A percentile compares a stretch with the other conserved stretches of the same genome.
Conservation (phyloP, 1,140 invertebrate species). For the Trinorchestia longiramus region DNA sequence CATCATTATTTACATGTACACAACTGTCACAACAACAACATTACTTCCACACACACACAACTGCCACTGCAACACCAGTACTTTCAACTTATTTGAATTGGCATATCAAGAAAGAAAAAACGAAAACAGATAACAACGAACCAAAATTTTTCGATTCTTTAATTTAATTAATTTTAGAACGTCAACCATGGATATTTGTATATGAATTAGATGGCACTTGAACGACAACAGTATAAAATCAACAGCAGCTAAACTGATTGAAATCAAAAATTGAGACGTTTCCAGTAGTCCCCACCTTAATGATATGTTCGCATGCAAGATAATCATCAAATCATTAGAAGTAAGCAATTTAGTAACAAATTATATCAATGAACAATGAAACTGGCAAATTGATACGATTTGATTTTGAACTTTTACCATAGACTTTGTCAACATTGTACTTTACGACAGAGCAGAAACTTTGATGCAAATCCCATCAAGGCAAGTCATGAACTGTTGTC, state of each 20-base stretch:
- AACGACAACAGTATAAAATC: background rate
- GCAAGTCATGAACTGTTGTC: background rate
- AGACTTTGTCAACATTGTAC: background rate
- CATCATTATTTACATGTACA: too few relatives aligned
- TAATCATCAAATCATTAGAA: too few relatives aligned
- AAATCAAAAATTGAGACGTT: background rate
- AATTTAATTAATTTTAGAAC: background rate
- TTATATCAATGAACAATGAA: too few relatives aligned
- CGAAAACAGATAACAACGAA: background rate
- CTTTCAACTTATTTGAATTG: background rate
- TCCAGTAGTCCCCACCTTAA: background rate
- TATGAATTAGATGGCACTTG: background rate
- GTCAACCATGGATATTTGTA: background rate
- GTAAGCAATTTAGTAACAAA: too few relatives aligned
- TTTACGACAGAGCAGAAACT: background rate
- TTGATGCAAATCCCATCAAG: background rate
- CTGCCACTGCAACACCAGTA: background rate
- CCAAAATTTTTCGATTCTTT: background rate
- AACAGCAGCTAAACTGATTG: background rate
- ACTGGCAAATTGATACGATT: too few relatives aligned
- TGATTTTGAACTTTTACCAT: too few relatives aligned
- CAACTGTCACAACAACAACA: too few relatives aligned
- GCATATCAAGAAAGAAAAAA: background rate
- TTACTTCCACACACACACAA: background rate
- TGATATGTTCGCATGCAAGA: background rate